Evolutionary conservation across 2,888 invertebrate species (phyloP).

Genomic region (Herminia tarsipennalis): DNA sequence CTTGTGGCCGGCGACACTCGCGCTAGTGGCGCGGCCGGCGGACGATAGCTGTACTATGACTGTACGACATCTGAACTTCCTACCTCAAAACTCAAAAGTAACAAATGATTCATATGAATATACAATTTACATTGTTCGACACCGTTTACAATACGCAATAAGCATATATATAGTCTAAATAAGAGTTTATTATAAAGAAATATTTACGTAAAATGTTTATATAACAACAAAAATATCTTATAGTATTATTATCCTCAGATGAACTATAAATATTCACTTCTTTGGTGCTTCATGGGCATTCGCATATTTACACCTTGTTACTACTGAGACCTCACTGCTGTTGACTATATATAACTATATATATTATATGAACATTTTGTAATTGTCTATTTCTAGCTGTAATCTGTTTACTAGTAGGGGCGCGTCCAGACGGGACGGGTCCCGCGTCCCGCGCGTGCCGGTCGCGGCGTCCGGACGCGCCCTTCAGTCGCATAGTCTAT

Average conservation of each 20-base stretch:
- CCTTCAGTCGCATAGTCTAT: constrained; percentile 50
- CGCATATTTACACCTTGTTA: constrained; percentile 78
- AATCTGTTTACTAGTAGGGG: constrained; percentile 52
- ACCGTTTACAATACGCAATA: constrained; percentile 77
- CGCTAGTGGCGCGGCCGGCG: not conserved
- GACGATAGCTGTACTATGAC: not conserved
- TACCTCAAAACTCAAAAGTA: constrained; percentile 81
- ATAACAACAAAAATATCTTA: constrained; percentile 71
- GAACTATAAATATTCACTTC: constrained; percentile 59
- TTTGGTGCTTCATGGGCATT: constrained; percentile 80
- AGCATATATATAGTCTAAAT: constrained; percentile 77
- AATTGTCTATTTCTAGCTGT: constrained; percentile 52
- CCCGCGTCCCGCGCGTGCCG: not conserved
- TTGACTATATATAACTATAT: constrained; percentile 55
- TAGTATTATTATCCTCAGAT: constrained; percentile 66
- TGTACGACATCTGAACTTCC: constrained; percentile 69
- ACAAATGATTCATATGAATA: constrained; percentile 72
- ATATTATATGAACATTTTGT: constrained; percentile 56
- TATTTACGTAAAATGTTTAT: constrained; percentile 80
- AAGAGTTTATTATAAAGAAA: constrained; percentile 82
- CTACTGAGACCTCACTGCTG: constrained; percentile 67
- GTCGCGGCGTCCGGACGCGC: constrained; percentile 18
- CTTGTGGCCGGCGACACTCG: constrained; percentile 24
- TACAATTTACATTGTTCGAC: constrained; percentile 69
- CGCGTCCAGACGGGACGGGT: constrained; percentile 11